Percentiles rank a stretch among this genome's conserved stretches.
phyloP scores from a whole-genome alignment of 2,888 invertebrate genomes.

The Sclerodermus sp. region DNA sequence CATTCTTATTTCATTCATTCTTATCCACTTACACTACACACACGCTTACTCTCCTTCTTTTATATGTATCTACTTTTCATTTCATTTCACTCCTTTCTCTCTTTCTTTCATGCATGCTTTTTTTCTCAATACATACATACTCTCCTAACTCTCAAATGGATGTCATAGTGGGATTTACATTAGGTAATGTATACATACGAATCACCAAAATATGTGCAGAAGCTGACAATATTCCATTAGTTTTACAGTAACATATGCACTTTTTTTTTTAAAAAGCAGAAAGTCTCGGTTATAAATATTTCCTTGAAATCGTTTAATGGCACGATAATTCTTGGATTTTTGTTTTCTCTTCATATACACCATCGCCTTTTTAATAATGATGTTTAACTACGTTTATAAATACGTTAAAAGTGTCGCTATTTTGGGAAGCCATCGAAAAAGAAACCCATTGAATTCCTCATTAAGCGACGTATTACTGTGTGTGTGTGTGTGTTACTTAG shows the following conservation, averaged over 20 bases:
- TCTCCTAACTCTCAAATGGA: conserved; percentile 7
- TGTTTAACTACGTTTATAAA: conserved; percentile 12
- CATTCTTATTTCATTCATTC: too few relatives aligned
- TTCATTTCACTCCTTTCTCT: conserved; percentile 11
- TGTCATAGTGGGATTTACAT: conserved; percentile 25
- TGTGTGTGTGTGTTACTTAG: too few relatives aligned
- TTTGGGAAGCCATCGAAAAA: conserved; percentile 7
- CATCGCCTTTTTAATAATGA: background rate
- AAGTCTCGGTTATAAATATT: conserved; percentile 32
- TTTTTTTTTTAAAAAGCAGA: conserved; percentile 28
- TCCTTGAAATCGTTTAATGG: conserved; percentile 30
- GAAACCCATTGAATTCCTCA: conserved; percentile 15
- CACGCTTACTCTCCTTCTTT: conserved; percentile 13
- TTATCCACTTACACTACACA: background rate
- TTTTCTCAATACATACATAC: background rate
- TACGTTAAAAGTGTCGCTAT: conserved; percentile 7
- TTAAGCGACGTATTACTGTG: too few relatives aligned
- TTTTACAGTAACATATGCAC: conserved; percentile 28
- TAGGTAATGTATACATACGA: conserved; percentile 38
- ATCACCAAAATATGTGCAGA: conserved; percentile 37
- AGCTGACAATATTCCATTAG: conserved; percentile 27
- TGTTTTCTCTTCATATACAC: conserved; percentile 3
- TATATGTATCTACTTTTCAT: conserved; percentile 12
- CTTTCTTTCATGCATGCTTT: background rate
- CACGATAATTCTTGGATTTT: conserved; percentile 29